phyloP scores from a whole-genome alignment of 1,140 invertebrate species.

The Philotrypesis tridentata region DNA sequence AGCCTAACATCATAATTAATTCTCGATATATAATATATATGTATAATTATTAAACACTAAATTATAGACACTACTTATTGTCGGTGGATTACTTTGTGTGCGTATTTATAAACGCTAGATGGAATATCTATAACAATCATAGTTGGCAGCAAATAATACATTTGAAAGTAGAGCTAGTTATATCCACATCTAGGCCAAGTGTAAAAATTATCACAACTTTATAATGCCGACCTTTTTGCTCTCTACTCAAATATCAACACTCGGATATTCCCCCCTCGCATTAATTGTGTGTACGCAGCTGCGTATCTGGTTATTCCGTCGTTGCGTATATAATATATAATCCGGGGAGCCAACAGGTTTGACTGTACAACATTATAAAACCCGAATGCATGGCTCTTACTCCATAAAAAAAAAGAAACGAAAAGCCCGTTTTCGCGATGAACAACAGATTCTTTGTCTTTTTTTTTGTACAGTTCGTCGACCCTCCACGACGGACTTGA shows the following conservation, averaged over 20 bases:
- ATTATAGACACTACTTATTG: slow-evolving; percentile 36
- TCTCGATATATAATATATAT: neutral
- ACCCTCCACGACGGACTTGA: neutral
- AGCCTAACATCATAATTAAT: neutral
- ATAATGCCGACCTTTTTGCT: neutral
- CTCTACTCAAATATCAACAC: neutral
- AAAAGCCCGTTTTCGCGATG: too few relatives aligned
- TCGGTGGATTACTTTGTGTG: slow-evolving; percentile 27
- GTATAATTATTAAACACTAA: neutral
- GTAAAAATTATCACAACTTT: neutral
- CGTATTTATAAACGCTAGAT: slow-evolving; percentile 26
- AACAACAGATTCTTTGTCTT: too few relatives aligned
- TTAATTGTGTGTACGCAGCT: neutral
- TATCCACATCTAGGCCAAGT: neutral
- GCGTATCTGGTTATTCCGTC: neutral
- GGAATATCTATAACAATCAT: slow-evolving; percentile 23
- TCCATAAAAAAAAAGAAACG: neutral
- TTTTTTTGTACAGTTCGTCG: neutral
- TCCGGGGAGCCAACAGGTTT: neutral
- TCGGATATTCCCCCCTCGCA: neutral
- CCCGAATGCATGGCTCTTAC: neutral
- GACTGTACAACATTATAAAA: neutral
- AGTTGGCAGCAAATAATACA: slow-evolving; percentile 11
- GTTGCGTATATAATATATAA: neutral
- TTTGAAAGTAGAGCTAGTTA: neutral